These are phyloP conservation scores for Limnephilus rhombicus DNA, from an alignment of 2,888 invertebrate genomes.

Conservation along the genomic window DNA sequence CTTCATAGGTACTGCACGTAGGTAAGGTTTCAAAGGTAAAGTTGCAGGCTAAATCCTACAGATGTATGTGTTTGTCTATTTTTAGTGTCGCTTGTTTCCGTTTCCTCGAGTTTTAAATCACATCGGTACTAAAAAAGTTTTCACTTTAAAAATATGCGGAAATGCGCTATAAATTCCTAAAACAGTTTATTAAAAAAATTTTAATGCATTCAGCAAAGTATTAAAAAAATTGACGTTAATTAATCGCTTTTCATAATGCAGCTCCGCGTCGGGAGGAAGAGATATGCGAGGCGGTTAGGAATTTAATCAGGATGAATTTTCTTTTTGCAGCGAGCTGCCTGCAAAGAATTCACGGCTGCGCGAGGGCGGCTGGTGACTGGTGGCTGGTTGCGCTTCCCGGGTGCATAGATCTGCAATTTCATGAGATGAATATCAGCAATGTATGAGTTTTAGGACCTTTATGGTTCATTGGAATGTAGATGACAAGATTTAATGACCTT, in stretches of 20 bases:
- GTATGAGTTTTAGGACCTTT: neutral
- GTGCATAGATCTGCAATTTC: neutral
- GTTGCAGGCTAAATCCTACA: too few species aligned
- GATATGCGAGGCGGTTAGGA: neutral
- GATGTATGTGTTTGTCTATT: too few species aligned
- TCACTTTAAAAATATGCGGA: too few species aligned
- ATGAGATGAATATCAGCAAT: neutral
- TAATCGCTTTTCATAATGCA: conserved; percentile 6
- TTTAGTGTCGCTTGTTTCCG: too few species aligned
- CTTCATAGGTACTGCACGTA: too few species aligned
- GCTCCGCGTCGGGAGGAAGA: neutral
- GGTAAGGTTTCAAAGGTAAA: too few species aligned
- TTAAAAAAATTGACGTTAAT: neutral
- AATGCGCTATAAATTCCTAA: neutral
- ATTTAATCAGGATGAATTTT: conserved; percentile 26
- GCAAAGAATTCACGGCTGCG: neutral
- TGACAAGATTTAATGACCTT: neutral
- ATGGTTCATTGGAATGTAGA: neutral
- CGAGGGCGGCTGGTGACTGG: too few species aligned
- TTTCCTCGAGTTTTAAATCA: too few species aligned
- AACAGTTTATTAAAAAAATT: neutral
- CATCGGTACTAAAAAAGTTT: too few species aligned
- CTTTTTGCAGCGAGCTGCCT: neutral
- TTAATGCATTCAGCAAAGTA: neutral
- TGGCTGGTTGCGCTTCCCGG: neutral